A percentile compares a stretch with the other conserved stretches of the same genome.
phyloP scores from a whole-genome alignment of 2,888 invertebrate species.

The Latheticus oryzae region DNA sequence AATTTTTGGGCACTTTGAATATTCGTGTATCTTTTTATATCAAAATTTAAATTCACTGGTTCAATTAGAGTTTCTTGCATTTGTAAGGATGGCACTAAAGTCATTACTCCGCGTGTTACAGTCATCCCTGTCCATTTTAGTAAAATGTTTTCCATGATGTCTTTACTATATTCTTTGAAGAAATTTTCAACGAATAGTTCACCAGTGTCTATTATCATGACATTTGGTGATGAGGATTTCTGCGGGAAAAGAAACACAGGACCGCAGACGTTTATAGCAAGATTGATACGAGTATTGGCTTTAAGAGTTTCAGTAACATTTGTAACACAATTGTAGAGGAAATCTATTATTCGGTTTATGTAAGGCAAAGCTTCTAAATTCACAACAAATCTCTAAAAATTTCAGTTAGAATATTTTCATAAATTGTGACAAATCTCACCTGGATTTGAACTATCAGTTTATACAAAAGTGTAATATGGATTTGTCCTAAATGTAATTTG shows the following conservation, averaged over 20 bases:
- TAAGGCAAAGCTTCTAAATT: conserved; percentile 61
- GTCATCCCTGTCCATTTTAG: conserved; percentile 77
- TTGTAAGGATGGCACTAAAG: conserved; percentile 77
- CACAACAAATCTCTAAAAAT: conserved; percentile 59
- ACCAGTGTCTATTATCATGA: conserved; percentile 81
- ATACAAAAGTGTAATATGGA: conserved; percentile 78
- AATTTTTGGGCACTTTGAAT: conserved; percentile 62
- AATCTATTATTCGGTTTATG: conserved; percentile 50
- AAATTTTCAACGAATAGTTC: conserved; percentile 84
- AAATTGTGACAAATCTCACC: conserved; percentile 62
- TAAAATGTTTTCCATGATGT: conserved; percentile 77
- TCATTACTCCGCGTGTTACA: conserved; percentile 78
- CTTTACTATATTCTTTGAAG: conserved; percentile 69
- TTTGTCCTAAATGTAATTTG: conserved; percentile 75
- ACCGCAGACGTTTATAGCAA: conserved; percentile 69
- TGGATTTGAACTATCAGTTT: conserved; percentile 74
- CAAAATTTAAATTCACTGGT: conserved; percentile 77
- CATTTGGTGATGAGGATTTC: conserved; percentile 81
- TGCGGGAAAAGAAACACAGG: conserved; percentile 83
- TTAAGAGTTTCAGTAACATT: conserved; percentile 61
- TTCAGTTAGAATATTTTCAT: conserved; percentile 1
- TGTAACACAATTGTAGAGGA: conserved; percentile 49
- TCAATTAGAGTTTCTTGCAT: conserved; percentile 84
- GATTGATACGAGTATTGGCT: conserved; percentile 60
- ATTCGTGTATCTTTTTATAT: conserved; percentile 76